Percentiles rank a stretch among this genome's conserved stretches.
Evolutionary conservation across 2,113 vertebrate species (phyloP).

Genomic region (Hippocampus barbouri): DNA sequence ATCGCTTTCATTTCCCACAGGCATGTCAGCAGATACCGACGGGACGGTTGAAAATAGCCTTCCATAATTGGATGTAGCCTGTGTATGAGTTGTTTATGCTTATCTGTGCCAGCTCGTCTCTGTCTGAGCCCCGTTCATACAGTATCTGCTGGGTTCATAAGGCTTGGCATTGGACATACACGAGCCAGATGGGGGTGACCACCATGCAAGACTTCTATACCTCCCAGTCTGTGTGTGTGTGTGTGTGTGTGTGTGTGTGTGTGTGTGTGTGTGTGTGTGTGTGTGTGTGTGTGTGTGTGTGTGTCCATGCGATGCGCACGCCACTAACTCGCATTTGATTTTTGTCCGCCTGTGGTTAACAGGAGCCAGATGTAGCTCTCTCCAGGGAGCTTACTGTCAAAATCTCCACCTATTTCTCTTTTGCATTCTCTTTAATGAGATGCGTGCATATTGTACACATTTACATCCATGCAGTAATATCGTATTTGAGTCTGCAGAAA

Average conservation of each 20-base stretch:
- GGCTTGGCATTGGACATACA: conserved; percentile 28
- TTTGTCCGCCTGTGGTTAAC: conserved; percentile 68
- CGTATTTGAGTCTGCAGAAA: conserved; percentile 4
- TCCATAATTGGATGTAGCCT: conserved; percentile 28
- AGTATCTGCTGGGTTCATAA: conserved; percentile 40
- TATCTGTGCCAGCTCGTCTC: conserved; percentile 42
- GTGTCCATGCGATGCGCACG: no score
- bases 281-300: neutral
- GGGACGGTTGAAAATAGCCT: conserved; percentile 28
- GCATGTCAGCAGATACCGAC: conserved; percentile 17
- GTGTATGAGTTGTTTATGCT: conserved; percentile 30
- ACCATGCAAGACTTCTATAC: conserved; percentile 57
- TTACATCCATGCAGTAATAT: conserved; percentile 13
- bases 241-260: conserved; percentile 33
- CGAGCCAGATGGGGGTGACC: conserved; percentile 55
- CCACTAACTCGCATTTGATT: conserved; percentile 60
- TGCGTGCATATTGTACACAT: conserved; percentile 14
- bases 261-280: conserved; percentile 17
- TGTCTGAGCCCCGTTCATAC: conserved; percentile 47
- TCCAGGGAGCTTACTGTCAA: conserved; percentile 46
- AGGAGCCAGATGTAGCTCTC: conserved; percentile 68
- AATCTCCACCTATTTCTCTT: conserved; percentile 52
- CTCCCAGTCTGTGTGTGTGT: conserved; percentile 43
- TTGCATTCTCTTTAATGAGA: conserved; percentile 53
- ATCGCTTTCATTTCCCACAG: conserved; percentile 14